Base-by-base conservation (phyloP, 2,888 invertebrate genomes). In the Megastigmus dorsalis region DNA sequence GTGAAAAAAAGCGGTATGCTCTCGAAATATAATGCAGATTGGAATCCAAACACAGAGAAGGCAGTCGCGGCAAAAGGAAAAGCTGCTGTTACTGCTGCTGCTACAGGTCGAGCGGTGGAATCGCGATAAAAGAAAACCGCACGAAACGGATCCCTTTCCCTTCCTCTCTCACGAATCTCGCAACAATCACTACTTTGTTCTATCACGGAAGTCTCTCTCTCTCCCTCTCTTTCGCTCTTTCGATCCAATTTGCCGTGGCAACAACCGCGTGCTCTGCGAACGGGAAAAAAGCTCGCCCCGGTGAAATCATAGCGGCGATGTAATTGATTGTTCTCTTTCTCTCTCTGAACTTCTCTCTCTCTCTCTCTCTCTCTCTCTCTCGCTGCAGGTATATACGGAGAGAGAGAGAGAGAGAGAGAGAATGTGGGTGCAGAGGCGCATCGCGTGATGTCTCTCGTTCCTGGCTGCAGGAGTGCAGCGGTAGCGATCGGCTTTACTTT, bases 271-370 rank as follows among this genome's bases (percentile, higher is more conserved):
- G 18, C 41, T 30, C 23, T 9, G 9, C 28, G 18, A 55, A 30
- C 28, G 33, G 15, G 70, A 26, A 45, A 23, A 57, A 69, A 67
- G 13, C 9, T 33, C 1, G 10, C 1, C n/a, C n/a, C 41, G 54
- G 48, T 20, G n/a, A 55, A 71, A 71, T 71, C 55, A 33, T 55
- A 55, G 55, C 52, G 13, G 55, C 77, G 73, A 75, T 76, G 80
- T 80, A 80, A 80, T 80, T 82, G 82, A 82, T 81, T 79, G 78
- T 79, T 79, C 77, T n/a, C n/a, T n/a, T n/a, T n/a, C n/a, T n/a
- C n/a, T n/a, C n/a, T n/a, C n/a, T n/a, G n/a, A n/a, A n/a, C n/a
- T n/a, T n/a, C n/a, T n/a, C n/a, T n/a, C n/a, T n/a, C n/a, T n/a
- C n/a, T n/a, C n/a, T n/a, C n/a, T n/a, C n/a, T n/a, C n/a, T n/a